Evolutionary conservation across 2,113 vertebrate species (phyloP).

Genomic region (Erpornis zantholeuca): DNA sequence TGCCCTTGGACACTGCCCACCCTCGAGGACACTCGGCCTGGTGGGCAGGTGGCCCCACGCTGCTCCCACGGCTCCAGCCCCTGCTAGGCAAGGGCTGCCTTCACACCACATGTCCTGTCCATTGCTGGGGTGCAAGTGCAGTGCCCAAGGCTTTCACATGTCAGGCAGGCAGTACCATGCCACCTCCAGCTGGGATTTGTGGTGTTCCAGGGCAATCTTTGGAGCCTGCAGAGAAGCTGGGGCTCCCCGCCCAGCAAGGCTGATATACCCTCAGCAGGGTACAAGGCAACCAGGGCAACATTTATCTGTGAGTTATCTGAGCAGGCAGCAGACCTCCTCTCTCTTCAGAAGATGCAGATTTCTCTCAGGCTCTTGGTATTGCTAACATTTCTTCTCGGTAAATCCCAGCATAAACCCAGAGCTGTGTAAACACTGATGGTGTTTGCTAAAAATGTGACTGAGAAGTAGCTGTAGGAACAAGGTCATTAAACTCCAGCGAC

Average conservation of each 20-base stretch:
- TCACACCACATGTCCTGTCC: accelerated
- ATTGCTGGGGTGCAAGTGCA: background rate
- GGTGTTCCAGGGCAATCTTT: background rate
- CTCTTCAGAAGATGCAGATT: background rate
- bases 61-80: background rate
- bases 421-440: background rate
- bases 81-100: accelerated
- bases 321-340: background rate
- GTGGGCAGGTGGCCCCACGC: too few relatives aligned
- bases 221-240: background rate
- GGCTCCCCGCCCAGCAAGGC: background rate
- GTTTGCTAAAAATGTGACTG: background rate
- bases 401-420: background rate
- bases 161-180: background rate
- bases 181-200: background rate
- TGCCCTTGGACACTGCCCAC: background rate
- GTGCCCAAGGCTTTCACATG: background rate
- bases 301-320: background rate
- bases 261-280: background rate
- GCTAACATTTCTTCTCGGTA: background rate
- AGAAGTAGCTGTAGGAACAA: background rate
- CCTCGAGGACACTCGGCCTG: accelerated
- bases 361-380: background rate
- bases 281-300: background rate
- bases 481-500: background rate